Conservation (phyloP, 2,113 vertebrate genomes). For the Proterorhinus semilunaris region DNA sequence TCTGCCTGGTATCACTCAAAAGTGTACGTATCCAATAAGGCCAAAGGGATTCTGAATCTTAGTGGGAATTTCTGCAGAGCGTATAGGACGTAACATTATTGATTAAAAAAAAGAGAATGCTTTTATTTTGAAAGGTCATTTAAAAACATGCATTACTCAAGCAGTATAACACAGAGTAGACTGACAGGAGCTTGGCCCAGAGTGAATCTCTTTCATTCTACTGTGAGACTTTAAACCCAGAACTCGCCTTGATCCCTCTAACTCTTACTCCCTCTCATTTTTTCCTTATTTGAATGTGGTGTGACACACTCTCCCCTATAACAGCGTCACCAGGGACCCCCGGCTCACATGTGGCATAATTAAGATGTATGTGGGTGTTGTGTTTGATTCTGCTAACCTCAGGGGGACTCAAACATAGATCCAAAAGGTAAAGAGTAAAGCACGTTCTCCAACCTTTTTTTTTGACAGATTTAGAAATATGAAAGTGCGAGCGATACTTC, state of each 20-base stretch:
- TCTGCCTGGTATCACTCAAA: too few species aligned
- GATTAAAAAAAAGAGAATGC: background rate
- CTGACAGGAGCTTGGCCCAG: slow-evolving; percentile 20
- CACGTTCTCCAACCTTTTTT: background rate
- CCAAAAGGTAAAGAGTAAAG: background rate
- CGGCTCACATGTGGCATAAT: slow-evolving; percentile 36
- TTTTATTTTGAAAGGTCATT: slow-evolving; percentile 48
- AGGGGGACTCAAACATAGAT: slow-evolving; percentile 17
- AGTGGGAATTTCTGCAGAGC: too few species aligned
- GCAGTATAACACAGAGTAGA: background rate
- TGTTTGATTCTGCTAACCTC: slow-evolving; percentile 2
- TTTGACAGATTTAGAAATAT: background rate
- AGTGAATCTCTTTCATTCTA: slow-evolving; percentile 30
- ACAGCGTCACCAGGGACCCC: slow-evolving; percentile 40
- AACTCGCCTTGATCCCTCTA: slow-evolving; percentile 23
- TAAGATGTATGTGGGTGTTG: slow-evolving; percentile 28
- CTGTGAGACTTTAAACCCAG: slow-evolving; percentile 23
- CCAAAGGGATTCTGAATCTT: too few species aligned
- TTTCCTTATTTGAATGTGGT: slow-evolving; percentile 37
- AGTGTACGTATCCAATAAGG: too few species aligned
- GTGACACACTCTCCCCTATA: slow-evolving; percentile 35
- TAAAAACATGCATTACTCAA: slow-evolving; percentile 19
- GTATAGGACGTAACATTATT: too few species aligned
- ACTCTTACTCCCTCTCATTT: slow-evolving; percentile 19
- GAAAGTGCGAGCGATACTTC: background rate